A percentile compares a stretch with the other conserved stretches of the same genome.
These are phyloP conservation scores for Pongo abelii DNA, from an alignment of 2,113 vertebrate species.

Conservation along the genomic window DNA sequence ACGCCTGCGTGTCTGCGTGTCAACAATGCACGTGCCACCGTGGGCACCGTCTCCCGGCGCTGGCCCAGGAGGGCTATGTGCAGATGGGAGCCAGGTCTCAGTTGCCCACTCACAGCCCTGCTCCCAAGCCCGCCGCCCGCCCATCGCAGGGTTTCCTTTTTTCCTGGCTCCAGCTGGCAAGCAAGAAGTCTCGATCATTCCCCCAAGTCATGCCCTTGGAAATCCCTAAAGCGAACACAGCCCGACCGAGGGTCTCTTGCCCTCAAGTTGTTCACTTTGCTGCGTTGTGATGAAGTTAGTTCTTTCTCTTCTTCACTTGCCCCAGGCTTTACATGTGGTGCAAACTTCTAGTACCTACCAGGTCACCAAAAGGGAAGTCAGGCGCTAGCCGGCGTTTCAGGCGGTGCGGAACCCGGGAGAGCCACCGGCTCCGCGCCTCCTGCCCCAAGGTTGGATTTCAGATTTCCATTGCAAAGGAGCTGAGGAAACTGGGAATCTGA, in stretches of 20 bases:
- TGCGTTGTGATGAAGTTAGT: background rate
- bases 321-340: slow-evolving; percentile 37
- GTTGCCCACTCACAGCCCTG: background rate
- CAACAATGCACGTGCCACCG: slow-evolving; percentile 71
- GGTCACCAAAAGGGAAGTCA: slow-evolving; percentile 65
- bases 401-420: slow-evolving; percentile 58
- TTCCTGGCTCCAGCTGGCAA: slow-evolving; percentile 4
- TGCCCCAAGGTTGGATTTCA: slow-evolving; percentile 77
- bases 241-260: slow-evolving; percentile 40
- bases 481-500: slow-evolving; percentile 78
- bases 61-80: slow-evolving; percentile 36
- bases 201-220: slow-evolving; percentile 64
- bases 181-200: slow-evolving; percentile 4
- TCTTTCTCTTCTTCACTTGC: slow-evolving; percentile 6
- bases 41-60: slow-evolving; percentile 70
- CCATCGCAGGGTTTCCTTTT: slow-evolving; percentile 40
- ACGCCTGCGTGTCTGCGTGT: slow-evolving; percentile 75
- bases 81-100: slow-evolving; percentile 51
- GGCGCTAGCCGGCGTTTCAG: background rate
- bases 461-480: slow-evolving; percentile 83
- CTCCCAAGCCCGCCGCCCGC: background rate
- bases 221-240: slow-evolving; percentile 57
- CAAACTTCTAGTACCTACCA: slow-evolving; percentile 69
- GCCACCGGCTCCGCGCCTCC: slow-evolving; percentile 50
- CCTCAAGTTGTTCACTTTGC: slow-evolving; percentile 59